Percentiles rank a stretch among this genome's conserved stretches.
Evolutionary conservation across 2,797 vertebrate species (phyloP).

Genomic region (Eulemur rubriventer): DNA sequence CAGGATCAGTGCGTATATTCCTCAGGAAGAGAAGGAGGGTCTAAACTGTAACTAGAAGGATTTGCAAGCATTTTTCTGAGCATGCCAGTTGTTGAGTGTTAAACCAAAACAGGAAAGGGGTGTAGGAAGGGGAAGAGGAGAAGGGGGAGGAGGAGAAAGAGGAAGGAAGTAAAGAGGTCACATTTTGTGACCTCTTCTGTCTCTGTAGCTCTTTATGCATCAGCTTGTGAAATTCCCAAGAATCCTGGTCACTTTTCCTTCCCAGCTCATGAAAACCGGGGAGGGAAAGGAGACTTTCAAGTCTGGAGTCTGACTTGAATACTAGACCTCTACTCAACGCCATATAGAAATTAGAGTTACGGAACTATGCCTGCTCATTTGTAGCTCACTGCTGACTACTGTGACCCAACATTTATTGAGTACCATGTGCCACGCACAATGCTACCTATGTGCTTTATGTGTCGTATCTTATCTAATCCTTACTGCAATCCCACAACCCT

Average conservation of each 20-base stretch:
- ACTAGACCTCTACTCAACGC: neutral
- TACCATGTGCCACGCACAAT: neutral
- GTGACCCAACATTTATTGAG: neutral
- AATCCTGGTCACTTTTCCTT: neutral
- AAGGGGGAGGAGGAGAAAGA: accelerated
- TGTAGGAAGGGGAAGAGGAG: neutral
- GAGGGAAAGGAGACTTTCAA: neutral
- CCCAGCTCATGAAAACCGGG: neutral
- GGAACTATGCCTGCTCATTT: neutral
- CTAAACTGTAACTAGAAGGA: neutral
- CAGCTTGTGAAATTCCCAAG: neutral
- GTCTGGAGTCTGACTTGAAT: neutral
- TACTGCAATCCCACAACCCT: neutral
- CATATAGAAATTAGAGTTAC: neutral
- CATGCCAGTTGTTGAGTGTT: neutral
- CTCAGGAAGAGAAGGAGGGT: neutral
- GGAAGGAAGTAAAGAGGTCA: neutral
- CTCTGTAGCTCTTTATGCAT: neutral
- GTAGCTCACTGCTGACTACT: neutral
- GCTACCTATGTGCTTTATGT: too few relatives aligned
- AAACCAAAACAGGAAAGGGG: neutral
- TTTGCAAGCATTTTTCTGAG: neutral
- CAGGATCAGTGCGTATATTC: neutral
- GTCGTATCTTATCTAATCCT: neutral
- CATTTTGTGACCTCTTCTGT: neutral